phyloP scores from a whole-genome alignment of 2,888 invertebrate genomes.

The Quadroppia sp. region DNA sequence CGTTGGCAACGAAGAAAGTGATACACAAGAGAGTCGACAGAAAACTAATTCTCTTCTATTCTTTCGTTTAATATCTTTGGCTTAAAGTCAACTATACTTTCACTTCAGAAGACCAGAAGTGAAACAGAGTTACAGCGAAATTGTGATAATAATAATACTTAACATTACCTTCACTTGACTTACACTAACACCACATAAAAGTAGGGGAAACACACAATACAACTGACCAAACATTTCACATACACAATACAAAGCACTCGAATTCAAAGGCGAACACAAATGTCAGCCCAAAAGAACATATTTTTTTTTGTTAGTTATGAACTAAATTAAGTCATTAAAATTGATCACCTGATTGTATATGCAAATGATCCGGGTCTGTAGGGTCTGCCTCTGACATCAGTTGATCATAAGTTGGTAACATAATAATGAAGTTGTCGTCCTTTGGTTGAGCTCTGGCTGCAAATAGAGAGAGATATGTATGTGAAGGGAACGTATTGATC shows the following conservation, averaged over 20 bases:
- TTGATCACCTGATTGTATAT: constrained; percentile 2
- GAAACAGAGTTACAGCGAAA: constrained; percentile 12
- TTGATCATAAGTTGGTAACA: constrained; percentile 19
- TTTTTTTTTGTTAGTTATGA: neutral
- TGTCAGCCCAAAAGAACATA: too few species aligned
- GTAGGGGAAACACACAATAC: neutral
- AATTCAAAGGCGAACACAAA: too few species aligned
- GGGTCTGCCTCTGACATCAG: constrained; percentile 7
- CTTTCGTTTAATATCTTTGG: too few species aligned
- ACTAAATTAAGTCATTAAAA: constrained; percentile 5
- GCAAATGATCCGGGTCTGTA: neutral
- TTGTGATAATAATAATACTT: constrained; percentile 1
- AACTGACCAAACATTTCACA: too few species aligned
- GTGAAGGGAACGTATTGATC: constrained; percentile 5
- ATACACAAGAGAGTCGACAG: constrained; percentile 19
- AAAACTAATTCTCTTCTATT: constrained; percentile 29
- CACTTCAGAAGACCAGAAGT: neutral
- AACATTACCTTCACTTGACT: neutral
- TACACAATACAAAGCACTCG: too few species aligned
- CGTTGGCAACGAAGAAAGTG: constrained; percentile 3
- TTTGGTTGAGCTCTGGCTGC: neutral
- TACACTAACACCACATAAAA: too few species aligned
- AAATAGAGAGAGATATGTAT: constrained; percentile 14
- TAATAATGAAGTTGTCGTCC: constrained; percentile 29
- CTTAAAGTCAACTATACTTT: constrained; percentile 2